phyloP scores from a whole-genome alignment of 2,797 vertebrate genomes.

The Coreius guichenoti region DNA sequence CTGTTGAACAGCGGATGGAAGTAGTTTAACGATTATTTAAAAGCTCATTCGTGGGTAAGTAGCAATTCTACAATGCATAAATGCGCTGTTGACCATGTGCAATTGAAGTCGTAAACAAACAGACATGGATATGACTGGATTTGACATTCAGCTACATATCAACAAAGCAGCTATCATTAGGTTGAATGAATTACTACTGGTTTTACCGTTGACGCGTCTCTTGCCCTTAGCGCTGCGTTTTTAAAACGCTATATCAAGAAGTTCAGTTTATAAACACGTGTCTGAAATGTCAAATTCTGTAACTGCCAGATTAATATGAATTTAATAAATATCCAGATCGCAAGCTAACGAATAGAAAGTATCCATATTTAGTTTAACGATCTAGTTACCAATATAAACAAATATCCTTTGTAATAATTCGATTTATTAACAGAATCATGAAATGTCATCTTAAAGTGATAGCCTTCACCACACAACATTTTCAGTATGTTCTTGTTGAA shows the following conservation, averaged over 20 bases:
- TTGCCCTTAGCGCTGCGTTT: not conserved
- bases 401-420: not conserved
- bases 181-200: not conserved
- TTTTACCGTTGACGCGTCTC: too few species aligned
- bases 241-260: not conserved
- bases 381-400: not conserved
- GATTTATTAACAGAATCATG: not conserved
- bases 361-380: not conserved
- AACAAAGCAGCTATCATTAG: not conserved
- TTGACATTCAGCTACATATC: not conserved
- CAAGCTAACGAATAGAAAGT: not conserved
- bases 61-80: not conserved
- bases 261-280: not conserved
- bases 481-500: not conserved
- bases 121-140: not conserved
- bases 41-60: constrained; percentile 7
- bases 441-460: not conserved
- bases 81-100: not conserved
- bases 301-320: not conserved
- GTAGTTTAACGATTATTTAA: constrained; percentile 12
- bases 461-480: not conserved
- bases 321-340: not conserved
- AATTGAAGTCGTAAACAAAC: not conserved
- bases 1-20: not conserved
- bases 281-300: not conserved